Conservation (phyloP, 2,113 vertebrate genomes). For the Hydropotes inermis region DNA sequence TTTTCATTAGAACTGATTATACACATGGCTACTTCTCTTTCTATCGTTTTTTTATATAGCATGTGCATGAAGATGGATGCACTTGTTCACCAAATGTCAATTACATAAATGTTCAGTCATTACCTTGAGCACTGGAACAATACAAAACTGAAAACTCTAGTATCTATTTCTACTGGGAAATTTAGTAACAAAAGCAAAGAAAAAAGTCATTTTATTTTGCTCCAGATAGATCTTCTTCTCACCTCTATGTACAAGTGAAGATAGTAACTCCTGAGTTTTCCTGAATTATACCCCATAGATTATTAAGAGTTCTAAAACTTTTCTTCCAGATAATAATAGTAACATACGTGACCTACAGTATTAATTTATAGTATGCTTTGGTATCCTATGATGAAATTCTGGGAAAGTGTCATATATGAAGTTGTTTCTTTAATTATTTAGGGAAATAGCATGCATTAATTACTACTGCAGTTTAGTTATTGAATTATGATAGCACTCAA, state of each 20-base stretch:
- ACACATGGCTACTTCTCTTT: neutral
- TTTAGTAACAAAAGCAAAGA: neutral
- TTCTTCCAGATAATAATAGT: neutral
- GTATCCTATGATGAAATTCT: neutral
- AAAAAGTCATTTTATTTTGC: neutral
- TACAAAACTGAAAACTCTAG: neutral
- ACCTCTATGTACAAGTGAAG: neutral
- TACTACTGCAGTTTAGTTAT: neutral
- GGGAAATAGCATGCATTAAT: neutral
- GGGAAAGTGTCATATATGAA: neutral
- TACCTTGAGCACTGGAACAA: neutral
- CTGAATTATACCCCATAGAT: neutral
- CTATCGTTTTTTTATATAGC: neutral
- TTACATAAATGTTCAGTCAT: neutral
- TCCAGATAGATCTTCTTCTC: neutral
- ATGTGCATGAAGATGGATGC: neutral
- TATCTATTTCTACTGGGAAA: neutral
- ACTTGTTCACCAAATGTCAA: neutral
- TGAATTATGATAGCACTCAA: neutral
- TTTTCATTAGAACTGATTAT: neutral
- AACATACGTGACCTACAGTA: neutral
- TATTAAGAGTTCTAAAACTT: neutral
- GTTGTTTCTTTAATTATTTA: neutral
- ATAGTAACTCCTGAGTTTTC: neutral
- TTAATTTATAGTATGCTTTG: neutral